A percentile compares a stretch with the other conserved stretches of the same genome.
Evolutionary conservation across 2,888 invertebrate species (phyloP).

Genomic region (Lithophane semibrunnea): DNA sequence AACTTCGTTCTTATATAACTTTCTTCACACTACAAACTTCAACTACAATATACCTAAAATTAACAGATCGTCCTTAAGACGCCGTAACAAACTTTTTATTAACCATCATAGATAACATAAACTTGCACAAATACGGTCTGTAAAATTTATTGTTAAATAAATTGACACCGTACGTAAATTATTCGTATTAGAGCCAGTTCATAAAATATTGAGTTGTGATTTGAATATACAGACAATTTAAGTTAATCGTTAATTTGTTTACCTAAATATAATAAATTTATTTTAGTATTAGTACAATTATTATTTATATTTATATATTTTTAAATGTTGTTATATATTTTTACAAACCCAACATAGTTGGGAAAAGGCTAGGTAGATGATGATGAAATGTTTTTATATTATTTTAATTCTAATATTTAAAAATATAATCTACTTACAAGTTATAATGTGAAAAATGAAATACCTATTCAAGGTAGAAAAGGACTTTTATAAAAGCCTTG

Average conservation of each 20-base stretch:
- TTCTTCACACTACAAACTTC: not conserved
- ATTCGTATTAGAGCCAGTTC: not conserved
- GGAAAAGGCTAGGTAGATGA: too few species aligned
- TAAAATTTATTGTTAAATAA: not conserved
- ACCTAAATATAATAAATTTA: too few species aligned
- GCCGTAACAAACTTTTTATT: not conserved
- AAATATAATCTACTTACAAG: too few species aligned
- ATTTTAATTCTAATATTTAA: too few species aligned
- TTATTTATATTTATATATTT: too few species aligned
- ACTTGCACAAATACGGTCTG: not conserved
- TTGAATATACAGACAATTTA: not conserved
- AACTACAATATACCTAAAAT: not conserved
- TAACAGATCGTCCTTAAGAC: not conserved
- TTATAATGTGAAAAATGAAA: too few species aligned
- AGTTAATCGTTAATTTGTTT: not conserved
- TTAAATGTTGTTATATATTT: too few species aligned
- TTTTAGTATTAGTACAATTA: too few species aligned
- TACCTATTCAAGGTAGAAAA: too few species aligned
- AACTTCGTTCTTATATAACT: not conserved
- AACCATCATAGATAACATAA: not conserved
- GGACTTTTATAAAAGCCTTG: not conserved
- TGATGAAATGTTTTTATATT: too few species aligned
- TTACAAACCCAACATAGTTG: too few species aligned
- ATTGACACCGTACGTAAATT: not conserved
- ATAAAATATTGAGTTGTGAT: not conserved